Percentiles rank a stretch among this genome's conserved stretches.
These are phyloP conservation scores for Tarsius wallacei DNA, from an alignment of 2,797 vertebrate genomes.

Conservation along the genomic window DNA sequence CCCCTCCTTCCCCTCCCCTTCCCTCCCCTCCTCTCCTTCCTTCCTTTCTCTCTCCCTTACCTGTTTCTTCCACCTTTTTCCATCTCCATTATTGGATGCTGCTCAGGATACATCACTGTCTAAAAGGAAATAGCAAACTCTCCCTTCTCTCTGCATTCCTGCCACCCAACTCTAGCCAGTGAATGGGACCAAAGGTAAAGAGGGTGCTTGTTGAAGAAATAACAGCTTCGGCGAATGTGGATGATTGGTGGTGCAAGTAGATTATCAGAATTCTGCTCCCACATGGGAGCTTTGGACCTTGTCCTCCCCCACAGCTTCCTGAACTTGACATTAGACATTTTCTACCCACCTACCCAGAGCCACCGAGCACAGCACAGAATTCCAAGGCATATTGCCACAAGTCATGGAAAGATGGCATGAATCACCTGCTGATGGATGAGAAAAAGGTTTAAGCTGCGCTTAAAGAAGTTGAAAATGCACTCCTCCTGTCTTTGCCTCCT, in stretches of 20 bases:
- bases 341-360: background rate
- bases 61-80: background rate
- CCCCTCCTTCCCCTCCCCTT: no score
- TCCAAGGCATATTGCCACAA: background rate
- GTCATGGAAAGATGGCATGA: background rate
- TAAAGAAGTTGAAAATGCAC: background rate
- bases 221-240: background rate
- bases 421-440: background rate
- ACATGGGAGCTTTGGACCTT: background rate
- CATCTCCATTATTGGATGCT: background rate
- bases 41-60: rapidly evolving
- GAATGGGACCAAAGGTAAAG: background rate
- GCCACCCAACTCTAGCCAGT: background rate
- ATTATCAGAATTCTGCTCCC: background rate
- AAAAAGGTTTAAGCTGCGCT: background rate
- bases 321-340: background rate
- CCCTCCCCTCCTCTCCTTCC: background rate
- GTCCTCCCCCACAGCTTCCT: background rate
- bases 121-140: background rate
- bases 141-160: slow-evolving; percentile 12
- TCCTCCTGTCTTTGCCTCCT: background rate
- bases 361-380: background rate
- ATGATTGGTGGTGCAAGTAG: background rate
- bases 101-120: background rate
- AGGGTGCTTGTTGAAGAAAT: slow-evolving; percentile 12